phyloP scores from a whole-genome alignment of 2,888 invertebrate genomes.

The Cremastinae sp. region DNA sequence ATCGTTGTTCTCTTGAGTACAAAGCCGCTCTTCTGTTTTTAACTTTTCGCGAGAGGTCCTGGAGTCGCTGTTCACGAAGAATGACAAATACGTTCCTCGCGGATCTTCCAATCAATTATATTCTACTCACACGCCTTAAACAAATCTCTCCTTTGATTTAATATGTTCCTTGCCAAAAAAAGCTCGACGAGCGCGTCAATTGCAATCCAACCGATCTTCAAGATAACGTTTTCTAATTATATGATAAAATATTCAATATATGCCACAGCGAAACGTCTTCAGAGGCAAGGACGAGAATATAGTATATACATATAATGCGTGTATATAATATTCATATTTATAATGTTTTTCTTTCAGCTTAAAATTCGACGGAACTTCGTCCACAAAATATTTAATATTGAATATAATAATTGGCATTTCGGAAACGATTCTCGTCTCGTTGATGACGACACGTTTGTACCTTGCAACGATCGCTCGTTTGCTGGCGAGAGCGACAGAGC shows the following conservation, averaged over 20 bases:
- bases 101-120: slow-evolving; percentile 24
- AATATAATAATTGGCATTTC: slow-evolving; percentile 38
- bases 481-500: slow-evolving; percentile 30
- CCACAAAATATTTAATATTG: slow-evolving; percentile 19
- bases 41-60: slow-evolving; percentile 27
- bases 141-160: neutral
- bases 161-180: slow-evolving; percentile 12
- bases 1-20: slow-evolving; percentile 54
- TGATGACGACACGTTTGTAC: slow-evolving; percentile 23
- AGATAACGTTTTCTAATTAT: slow-evolving; percentile 22
- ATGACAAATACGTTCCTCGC: slow-evolving; percentile 23
- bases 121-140: slow-evolving; percentile 50
- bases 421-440: slow-evolving; percentile 6
- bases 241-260: slow-evolving; percentile 37
- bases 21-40: slow-evolving; percentile 54
- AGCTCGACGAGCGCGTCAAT: slow-evolving; percentile 33
- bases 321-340: neutral
- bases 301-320: slow-evolving; percentile 11
- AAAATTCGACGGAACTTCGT: slow-evolving; percentile 12
- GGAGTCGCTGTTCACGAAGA: slow-evolving; percentile 37
- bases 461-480: slow-evolving; percentile 3
- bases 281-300: slow-evolving; percentile 18
- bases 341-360: neutral
- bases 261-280: slow-evolving; percentile 36
- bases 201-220: slow-evolving; percentile 18